Evolutionary conservation across 2,888 invertebrate genomes (phyloP), one percentile per base, ranked within the genome.

Genomic region (Scaptomyza polygonia): DNA sequence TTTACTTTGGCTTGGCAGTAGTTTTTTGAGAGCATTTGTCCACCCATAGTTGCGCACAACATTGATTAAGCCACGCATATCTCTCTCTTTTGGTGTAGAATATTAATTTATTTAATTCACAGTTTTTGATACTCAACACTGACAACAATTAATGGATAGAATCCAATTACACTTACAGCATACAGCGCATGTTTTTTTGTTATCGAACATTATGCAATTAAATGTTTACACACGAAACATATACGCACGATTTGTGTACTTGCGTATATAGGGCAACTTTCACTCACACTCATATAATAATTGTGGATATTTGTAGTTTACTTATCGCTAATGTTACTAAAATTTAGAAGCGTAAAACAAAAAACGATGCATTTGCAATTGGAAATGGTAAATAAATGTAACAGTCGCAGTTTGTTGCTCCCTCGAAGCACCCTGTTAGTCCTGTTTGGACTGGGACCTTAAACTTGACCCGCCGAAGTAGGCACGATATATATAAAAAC

Each of bases 401-500:
- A 57, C 52, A 65, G 65, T 75, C 40, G 47, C 39, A 11, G 36
- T 57, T 21, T 32, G 8, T 18, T 43, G 40, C 32, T 43, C 18
- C 25, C 11, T 14, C 21, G 27, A 14, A 21, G 3, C 29, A 40
- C 25, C 14, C 34, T 18, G 47, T 65, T 86, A 85, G 53, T 85
- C 84, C 42, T 63, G 51, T 32, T 85, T 85, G 8, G 51, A 39
- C 43, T 70, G 70, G n/a, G 78, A 42, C 29, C 76, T 76, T 29
- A 71, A 65, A 3, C 52, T 51, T n/a, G 66, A 25, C 11, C 56
- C 68, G 0, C 86, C 94, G 76, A 94, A 94, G 90, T 96, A 97
- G 0, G 96, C 96, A 85, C 93, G 94, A 89, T 95, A 95, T 83
- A 97, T 96, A 88, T 96, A 97, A 45, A 96, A 92, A 27, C 95